Base-by-base conservation (phyloP, 2,888 invertebrate species). In the Drosophila acutilabella region DNA sequence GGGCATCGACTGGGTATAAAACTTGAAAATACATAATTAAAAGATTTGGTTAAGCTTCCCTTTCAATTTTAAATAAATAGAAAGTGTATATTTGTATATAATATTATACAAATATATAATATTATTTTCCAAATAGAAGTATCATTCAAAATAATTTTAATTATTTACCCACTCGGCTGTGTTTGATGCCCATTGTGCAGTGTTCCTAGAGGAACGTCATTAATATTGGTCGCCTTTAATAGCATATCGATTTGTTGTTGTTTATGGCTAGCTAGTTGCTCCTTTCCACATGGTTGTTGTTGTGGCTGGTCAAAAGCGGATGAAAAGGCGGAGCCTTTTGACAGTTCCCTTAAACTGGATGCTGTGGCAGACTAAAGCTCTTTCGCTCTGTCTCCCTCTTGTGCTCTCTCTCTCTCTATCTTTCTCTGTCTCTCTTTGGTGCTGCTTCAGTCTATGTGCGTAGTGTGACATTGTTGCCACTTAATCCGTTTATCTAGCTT, bases 401-500 rank as follows among this genome's bases (percentile, higher is more conserved):
- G 20, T 42, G 4, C 20, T 42, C 4, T 14, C 13, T 64, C 20
- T 30, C 2, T 16, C 14, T 18, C 6, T 52, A 40, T 44, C 20
- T 38, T 7, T 6, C 30, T 30, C 7, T 40, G 40, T 52, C 14
- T 23, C 45, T 58, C 20, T 58, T 30, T 38, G 44, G 11, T 18
- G 4, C n/a, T 11, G 30, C 7, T 26, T 20, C 47, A 18, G 47
- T 56, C 48, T 59, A 47, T 68, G 64, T 48, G 61, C 69, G 54
- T 61, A 64, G 64, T 78, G 81, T 71, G 77, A 87, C 85, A 85
- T 81, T 85, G 89, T 89, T 87, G 89, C 69, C 80, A 85, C 89
- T 91, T 92, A 92, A 92, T 92, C 92, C 92, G 90, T 92, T 92
- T 92, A 92, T 92, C 92, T 91, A 91, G 87, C 90, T 92, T 92